Evolutionary conservation across 2,113 vertebrate species (phyloP).

Genomic region (Megalops atlanticus): DNA sequence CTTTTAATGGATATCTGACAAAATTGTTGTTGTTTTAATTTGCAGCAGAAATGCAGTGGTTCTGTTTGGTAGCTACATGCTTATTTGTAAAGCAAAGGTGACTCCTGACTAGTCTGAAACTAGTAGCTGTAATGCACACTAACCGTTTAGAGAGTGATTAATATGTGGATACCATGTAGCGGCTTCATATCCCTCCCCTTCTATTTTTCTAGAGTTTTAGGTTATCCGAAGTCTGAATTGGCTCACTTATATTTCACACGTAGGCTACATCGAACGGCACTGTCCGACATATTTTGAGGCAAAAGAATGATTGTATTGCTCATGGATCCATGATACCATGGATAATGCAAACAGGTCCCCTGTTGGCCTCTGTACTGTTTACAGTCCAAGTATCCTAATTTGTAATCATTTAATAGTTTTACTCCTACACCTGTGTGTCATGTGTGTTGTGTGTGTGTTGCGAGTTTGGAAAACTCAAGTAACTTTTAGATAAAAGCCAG

Average conservation of each 20-base stretch:
- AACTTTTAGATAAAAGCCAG: too few relatives aligned
- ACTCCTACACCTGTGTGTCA: neutral
- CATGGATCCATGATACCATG: neutral
- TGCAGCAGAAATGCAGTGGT: neutral
- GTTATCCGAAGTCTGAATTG: neutral
- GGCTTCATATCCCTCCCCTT: neutral
- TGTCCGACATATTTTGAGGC: constrained; percentile 1
- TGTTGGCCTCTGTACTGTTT: constrained; percentile 3
- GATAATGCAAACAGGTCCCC: neutral
- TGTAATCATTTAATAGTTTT: neutral
- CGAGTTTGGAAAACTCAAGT: too few relatives aligned
- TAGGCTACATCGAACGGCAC: neutral
- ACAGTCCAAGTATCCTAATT: neutral
- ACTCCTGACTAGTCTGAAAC: constrained; percentile 8
- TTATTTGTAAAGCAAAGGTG: neutral
- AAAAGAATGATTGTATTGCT: constrained; percentile 6
- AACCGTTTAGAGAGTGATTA: constrained; percentile 10
- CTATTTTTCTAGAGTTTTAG: neutral
- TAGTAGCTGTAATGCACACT: constrained; percentile 18
- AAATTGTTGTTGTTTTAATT: constrained; percentile 12
- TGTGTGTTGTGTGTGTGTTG: neutral
- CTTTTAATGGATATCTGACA: constrained; percentile 24
- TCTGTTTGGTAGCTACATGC: constrained; percentile 3
- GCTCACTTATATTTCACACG: neutral
- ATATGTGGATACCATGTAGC: neutral